Conservation (phyloP, 2,888 invertebrate species). For the Hyppa rectilinea region DNA sequence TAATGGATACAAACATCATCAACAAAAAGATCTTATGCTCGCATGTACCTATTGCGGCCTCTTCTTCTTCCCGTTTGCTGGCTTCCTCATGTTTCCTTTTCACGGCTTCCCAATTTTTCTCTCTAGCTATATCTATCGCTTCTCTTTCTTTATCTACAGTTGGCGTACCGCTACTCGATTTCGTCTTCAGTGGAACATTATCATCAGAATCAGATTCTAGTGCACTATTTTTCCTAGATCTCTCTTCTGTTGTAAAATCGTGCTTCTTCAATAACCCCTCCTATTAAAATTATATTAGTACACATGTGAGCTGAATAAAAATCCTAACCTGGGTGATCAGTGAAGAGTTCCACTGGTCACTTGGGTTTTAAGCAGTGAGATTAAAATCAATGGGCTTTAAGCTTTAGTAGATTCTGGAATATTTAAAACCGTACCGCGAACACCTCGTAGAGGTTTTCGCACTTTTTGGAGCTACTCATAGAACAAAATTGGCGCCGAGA, state of each 20-base stretch:
- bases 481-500: not conserved
- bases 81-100: slow-evolving; percentile 90
- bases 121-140: slow-evolving; percentile 89
- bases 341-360: not conserved
- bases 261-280: slow-evolving; percentile 88
- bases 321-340: not conserved
- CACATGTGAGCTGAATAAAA: not conserved
- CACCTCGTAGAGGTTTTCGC: not conserved
- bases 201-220: slow-evolving; percentile 89
- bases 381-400: not conserved
- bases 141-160: slow-evolving; percentile 87
- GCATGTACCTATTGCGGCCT: slow-evolving; percentile 84
- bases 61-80: slow-evolving; percentile 87
- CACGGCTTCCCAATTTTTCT: slow-evolving; percentile 90
- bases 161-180: slow-evolving; percentile 77
- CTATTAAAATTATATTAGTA: slow-evolving; percentile 66
- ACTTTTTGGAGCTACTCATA: not conserved
- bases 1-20: slow-evolving; percentile 32
- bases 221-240: slow-evolving; percentile 85
- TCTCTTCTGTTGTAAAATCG: slow-evolving; percentile 80
- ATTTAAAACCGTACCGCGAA: not conserved
- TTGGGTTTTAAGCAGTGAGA: not conserved
- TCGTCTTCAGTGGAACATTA: slow-evolving; percentile 85
- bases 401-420: not conserved
- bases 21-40: slow-evolving; percentile 30